Base-by-base conservation (phyloP, 2,113 vertebrate species). In the Natator depressus region DNA sequence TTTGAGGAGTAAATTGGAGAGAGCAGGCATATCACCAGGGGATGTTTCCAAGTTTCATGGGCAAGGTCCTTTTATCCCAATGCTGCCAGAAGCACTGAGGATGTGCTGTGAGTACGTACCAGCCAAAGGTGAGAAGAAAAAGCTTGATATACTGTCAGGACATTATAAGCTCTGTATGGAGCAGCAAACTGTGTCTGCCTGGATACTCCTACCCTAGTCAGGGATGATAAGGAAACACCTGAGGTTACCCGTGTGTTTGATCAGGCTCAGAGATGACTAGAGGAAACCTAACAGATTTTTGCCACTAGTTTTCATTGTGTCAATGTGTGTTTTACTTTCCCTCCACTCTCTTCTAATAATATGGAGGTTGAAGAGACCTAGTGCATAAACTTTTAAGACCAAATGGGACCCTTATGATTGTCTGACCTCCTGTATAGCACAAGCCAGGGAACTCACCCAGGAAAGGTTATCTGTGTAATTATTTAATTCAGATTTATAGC, bases 121-220 rank as follows among this genome's bases (percentile, higher is more conserved):
- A 24, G 84, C n/a, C 80, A 79, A 82, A 14, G 78, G 59, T 2
- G 42, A 72, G 69, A 55, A 72, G 38, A 79, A 82, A 8, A 17
- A 57, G 27, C 3, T 0, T 10, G 3, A 17, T 13, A 0, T 19
- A 16, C 51, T 69, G 24, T 42, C 78, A 46, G 20, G 35, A 42
- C 35, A 72, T n/a, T 38, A 38, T 72, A n/a, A 69, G 35, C 35
- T 69, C 62, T 69, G 62, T 65, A 65, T 17, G 10, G 20, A 75
- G 38, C 38, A 38, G n/a, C 38, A 24, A 12, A 42, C 11, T 42
- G 5, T 42, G 8, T 75, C 72, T 75, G 10, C 72, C 10, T 42
- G 38, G 38, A 75, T 42, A 75, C 19, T 35, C 2, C 82, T 42
- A 55, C 4, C 13, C 16, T 90, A 20, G 80, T 76, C 47, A 49